These are phyloP conservation scores for Megalops cyprinoides DNA, from an alignment of 2,797 vertebrate genomes.

Conservation along the genomic window DNA sequence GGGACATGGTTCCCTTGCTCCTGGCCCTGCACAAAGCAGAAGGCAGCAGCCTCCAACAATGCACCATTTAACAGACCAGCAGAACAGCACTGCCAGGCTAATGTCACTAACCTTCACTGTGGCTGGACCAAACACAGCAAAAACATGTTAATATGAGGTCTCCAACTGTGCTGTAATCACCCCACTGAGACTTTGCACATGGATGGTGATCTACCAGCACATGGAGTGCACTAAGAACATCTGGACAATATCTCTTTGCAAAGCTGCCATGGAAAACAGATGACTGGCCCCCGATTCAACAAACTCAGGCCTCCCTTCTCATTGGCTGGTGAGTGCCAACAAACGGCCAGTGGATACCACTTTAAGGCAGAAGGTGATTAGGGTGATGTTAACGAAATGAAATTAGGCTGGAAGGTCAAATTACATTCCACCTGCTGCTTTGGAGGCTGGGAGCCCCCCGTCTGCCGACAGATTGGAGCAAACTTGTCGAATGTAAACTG, in stretches of 20 bases:
- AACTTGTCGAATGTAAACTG: neutral
- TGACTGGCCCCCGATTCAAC: neutral
- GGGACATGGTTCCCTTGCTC: neutral
- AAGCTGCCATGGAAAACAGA: neutral
- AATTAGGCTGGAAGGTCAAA: conserved; percentile 23
- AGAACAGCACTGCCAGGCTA: neutral
- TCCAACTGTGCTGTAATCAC: conserved; percentile 2
- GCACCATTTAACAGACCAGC: neutral
- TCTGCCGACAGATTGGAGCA: neutral
- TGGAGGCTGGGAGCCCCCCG: conserved; percentile 6
- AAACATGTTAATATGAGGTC: neutral
- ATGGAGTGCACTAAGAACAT: neutral
- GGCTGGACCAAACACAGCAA: neutral
- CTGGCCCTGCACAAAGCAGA: neutral
- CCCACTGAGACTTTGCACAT: neutral
- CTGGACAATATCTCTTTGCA: neutral
- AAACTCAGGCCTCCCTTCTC: neutral
- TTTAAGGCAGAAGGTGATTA: conserved; percentile 26
- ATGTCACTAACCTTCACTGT: neutral
- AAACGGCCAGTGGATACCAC: conserved; percentile 26
- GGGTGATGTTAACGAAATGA: conserved; percentile 22
- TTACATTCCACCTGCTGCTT: conserved; percentile 11
- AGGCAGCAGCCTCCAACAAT: neutral
- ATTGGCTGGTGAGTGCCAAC: conserved; percentile 12
- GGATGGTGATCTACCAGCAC: neutral